Conservation (phyloP, 2,888 invertebrate genomes). For the Pheosia gnoma region DNA sequence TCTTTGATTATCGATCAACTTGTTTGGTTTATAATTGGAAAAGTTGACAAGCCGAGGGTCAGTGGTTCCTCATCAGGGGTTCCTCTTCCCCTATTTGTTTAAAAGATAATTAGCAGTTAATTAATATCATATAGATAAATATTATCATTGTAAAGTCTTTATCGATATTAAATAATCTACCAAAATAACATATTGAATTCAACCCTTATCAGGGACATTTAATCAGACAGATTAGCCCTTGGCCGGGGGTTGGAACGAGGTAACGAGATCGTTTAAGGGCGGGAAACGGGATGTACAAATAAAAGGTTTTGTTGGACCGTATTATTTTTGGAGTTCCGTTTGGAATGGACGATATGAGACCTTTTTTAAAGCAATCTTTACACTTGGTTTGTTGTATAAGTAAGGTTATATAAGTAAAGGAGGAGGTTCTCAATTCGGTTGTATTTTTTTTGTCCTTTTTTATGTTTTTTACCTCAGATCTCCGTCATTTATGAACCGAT, state of each 20-base stretch:
- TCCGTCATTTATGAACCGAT: too few species aligned
- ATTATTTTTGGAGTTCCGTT: constrained; percentile 19
- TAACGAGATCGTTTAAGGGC: constrained; percentile 33
- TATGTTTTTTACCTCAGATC: too few species aligned
- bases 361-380: neutral
- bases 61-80: too few species aligned
- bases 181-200: constrained; percentile 26
- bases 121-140: neutral
- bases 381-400: too few species aligned
- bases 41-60: too few species aligned
- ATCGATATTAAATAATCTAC: constrained; percentile 17
- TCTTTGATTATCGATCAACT: too few species aligned
- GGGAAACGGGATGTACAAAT: constrained; percentile 49
- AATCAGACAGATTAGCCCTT: constrained; percentile 55
- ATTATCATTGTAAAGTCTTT: constrained; percentile 10
- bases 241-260: constrained; percentile 34
- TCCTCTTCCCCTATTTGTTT: too few species aligned
- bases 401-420: too few species aligned
- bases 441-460: too few species aligned
- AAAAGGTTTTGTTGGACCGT: constrained; percentile 38
- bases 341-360: constrained; percentile 5
- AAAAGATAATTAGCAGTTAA: too few species aligned
- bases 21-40: too few species aligned
- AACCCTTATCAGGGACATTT: constrained; percentile 53
- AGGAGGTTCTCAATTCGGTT: too few species aligned